These are phyloP conservation scores for Caenorhabditis remanei DNA, from an alignment of 1,140 invertebrate genomes.

Conservation along the genomic window DNA sequence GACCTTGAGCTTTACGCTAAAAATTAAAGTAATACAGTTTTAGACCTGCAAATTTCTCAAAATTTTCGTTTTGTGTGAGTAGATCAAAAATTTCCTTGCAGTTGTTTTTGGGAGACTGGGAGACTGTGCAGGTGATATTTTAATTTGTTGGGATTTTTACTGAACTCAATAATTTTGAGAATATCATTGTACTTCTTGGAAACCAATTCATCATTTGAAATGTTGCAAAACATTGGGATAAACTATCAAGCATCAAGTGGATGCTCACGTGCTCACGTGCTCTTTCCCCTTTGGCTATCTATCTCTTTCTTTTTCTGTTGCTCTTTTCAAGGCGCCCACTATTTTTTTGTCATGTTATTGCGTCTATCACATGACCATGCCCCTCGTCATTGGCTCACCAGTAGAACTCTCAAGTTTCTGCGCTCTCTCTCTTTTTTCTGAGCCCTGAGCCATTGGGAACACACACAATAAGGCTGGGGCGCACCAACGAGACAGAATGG, in stretches of 20 bases:
- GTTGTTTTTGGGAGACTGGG: too few relatives aligned
- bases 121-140: too few relatives aligned
- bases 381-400: constrained; percentile 14
- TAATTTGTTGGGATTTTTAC: too few relatives aligned
- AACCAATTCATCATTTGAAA: too few relatives aligned
- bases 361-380: constrained; percentile 34
- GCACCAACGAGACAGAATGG: background rate
- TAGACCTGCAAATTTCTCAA: too few relatives aligned
- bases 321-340: constrained; percentile 1
- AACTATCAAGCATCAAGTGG: constrained; percentile 21
- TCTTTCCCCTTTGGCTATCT: constrained; percentile 13
- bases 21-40: too few relatives aligned
- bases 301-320: constrained; percentile 31
- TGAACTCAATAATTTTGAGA: too few relatives aligned
- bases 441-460: constrained; percentile 4
- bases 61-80: too few relatives aligned
- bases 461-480: background rate
- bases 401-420: constrained; percentile 16
- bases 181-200: too few relatives aligned
- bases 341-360: constrained; percentile 46
- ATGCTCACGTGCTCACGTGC: background rate
- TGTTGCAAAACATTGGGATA: constrained; percentile 4
- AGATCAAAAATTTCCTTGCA: too few relatives aligned
- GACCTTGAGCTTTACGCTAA: too few relatives aligned
- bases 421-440: background rate